Conservation (phyloP, 2,888 invertebrate genomes). For the Lamproptera curius region DNA sequence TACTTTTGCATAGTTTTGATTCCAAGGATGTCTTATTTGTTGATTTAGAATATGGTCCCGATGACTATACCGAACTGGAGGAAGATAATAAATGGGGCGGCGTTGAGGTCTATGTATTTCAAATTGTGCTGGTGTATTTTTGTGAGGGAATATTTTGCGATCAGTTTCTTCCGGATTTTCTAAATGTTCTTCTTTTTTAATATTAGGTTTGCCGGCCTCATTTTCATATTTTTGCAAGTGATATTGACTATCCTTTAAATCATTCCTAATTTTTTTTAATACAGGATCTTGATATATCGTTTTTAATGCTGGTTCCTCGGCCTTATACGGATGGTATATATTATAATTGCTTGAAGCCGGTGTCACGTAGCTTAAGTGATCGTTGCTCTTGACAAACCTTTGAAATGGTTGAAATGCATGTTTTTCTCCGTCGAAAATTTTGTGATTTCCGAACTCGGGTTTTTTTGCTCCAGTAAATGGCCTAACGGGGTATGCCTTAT, state of each 20-base stretch:
- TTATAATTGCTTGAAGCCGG: constrained; percentile 55
- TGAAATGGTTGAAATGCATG: constrained; percentile 46
- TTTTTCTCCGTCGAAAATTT: constrained; percentile 42
- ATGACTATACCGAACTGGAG: constrained; percentile 34
- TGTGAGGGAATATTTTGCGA: constrained; percentile 51
- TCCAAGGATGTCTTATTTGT: constrained; percentile 63
- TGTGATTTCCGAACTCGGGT: constrained; percentile 54
- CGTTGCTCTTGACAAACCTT: constrained; percentile 42
- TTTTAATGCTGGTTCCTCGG: constrained; percentile 56
- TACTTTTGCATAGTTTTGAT: constrained; percentile 61
- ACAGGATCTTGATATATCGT: constrained; percentile 59
- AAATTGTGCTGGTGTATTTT: constrained; percentile 49
- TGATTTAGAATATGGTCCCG: constrained; percentile 54
- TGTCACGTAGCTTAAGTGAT: constrained; percentile 33
- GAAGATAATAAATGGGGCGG: constrained; percentile 57
- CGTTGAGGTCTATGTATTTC: constrained; percentile 62
- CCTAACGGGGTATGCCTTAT: constrained; percentile 49
- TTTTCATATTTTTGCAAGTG: constrained; percentile 56
- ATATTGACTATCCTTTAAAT: constrained; percentile 48
- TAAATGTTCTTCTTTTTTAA: constrained; percentile 55
- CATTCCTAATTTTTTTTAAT: constrained; percentile 51
- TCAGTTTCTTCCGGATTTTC: constrained; percentile 58
- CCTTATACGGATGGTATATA: constrained; percentile 65
- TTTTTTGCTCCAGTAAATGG: constrained; percentile 47
- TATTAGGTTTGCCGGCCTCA: constrained; percentile 50